A percentile compares a stretch with the other conserved stretches of the same genome.
Evolutionary conservation across 2,113 vertebrate species (phyloP).

Genomic region (Diadophis punctatus): DNA sequence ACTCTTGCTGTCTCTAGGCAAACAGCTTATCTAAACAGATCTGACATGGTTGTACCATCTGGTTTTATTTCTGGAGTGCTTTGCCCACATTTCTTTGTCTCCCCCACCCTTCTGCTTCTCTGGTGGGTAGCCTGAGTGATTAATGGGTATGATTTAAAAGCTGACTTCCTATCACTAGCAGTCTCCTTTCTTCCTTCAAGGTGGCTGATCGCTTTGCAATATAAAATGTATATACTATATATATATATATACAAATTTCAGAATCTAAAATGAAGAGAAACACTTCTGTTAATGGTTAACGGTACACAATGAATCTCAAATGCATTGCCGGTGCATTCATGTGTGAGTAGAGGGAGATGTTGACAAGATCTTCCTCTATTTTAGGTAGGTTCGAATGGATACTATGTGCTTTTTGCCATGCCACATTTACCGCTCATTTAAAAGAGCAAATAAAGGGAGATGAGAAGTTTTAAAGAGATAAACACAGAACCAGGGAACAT

Average conservation of each 20-base stretch:
- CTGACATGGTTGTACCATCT: slow-evolving; percentile 71
- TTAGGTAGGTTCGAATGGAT: slow-evolving; percentile 63
- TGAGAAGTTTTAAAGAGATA: slow-evolving; percentile 65
- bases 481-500: slow-evolving; percentile 45
- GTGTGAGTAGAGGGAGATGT: slow-evolving; percentile 45
- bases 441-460: slow-evolving; percentile 69
- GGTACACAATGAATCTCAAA: slow-evolving; percentile 54
- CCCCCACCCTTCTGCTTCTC: background rate
- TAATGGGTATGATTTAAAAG: slow-evolving; percentile 71
- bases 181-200: slow-evolving; percentile 56
- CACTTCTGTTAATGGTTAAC: slow-evolving; percentile 60
- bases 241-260: slow-evolving; percentile 47
- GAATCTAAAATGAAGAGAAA: slow-evolving; percentile 56
- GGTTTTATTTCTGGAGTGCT: slow-evolving; percentile 70
- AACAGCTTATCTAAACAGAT: slow-evolving; percentile 90
- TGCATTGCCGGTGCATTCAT: slow-evolving; percentile 34
- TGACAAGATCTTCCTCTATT: slow-evolving; percentile 55
- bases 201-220: slow-evolving; percentile 48
- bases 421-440: slow-evolving; percentile 75
- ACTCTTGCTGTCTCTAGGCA: slow-evolving; percentile 77
- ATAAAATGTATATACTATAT: slow-evolving; percentile 25
- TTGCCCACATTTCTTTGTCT: slow-evolving; percentile 63
- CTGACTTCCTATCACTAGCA: background rate
- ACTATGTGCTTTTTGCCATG: slow-evolving; percentile 66
- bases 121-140: slow-evolving; percentile 56